Conservation (phyloP, 64 coral and sea anemone genomes). For the Montipora cactus region DNA sequence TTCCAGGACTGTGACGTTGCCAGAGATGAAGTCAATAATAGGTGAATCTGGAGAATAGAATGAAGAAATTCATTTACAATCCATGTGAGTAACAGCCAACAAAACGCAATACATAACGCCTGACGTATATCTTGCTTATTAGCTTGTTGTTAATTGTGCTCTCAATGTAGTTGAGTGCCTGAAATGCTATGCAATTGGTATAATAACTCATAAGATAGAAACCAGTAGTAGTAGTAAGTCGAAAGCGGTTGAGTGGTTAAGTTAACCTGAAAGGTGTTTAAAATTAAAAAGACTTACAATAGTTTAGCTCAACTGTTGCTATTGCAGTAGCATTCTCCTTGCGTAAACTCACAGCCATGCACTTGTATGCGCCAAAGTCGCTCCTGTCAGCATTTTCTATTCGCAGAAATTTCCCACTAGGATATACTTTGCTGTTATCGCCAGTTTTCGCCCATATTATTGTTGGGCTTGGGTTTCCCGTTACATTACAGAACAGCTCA, state of each 20-base stretch:
- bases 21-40: constrained; percentile 4
- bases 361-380: constrained; percentile 60
- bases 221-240: too few species aligned
- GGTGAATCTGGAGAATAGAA: constrained; percentile 49
- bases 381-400: constrained; percentile 31
- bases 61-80: neutral
- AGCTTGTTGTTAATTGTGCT: too few species aligned
- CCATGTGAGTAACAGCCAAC: too few species aligned
- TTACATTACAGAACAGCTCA: constrained; percentile 75
- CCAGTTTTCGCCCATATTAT: constrained; percentile 63
- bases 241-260: too few species aligned
- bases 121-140: too few species aligned
- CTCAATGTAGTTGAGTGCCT: too few species aligned
- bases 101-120: too few species aligned
- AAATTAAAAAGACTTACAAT: neutral
- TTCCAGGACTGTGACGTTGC: constrained; percentile 42
- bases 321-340: constrained; percentile 8
- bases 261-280: too few species aligned
- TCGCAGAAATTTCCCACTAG: constrained; percentile 3
- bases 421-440: neutral
- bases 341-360: constrained; percentile 63
- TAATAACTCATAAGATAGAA: too few species aligned
- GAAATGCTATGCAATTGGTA: too few species aligned
- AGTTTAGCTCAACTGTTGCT: neutral
- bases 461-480: constrained; percentile 64